Conservation (phyloP, 1,140 invertebrate species). For the Rhagoletis pomonella region DNA sequence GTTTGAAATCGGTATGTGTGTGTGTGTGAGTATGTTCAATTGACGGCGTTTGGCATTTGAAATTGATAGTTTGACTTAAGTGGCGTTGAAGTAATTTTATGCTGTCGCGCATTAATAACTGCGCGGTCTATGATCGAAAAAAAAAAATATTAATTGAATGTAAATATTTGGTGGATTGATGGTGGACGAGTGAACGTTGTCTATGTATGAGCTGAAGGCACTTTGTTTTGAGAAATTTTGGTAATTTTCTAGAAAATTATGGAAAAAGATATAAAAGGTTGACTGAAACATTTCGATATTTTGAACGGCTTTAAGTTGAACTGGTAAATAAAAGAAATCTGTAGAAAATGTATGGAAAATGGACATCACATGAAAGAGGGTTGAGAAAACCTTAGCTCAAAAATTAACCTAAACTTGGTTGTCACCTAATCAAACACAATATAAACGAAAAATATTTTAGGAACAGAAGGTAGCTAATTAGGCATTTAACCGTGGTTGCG, state of each 20-base stretch:
- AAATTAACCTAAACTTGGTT: no score
- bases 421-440: no score
- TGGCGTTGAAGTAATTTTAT: constrained; percentile 13
- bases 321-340: no score
- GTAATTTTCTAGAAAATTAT: neutral
- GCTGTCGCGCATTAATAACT: neutral
- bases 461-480: no score
- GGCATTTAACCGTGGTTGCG: no score
- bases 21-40: neutral
- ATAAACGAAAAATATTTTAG: no score
- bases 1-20: neutral
- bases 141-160: neutral
- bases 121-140: neutral
- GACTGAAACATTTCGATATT: neutral
- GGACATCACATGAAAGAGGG: no score
- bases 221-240: neutral
- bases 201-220: no score
- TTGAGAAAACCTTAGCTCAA: no score
- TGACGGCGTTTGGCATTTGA: neutral
- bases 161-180: neutral
- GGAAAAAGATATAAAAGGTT: neutral
- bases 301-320: neutral
- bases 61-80: constrained; percentile 43
- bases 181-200: neutral
- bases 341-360: no score